Conservation (phyloP, 2,113 vertebrate species). For the Trichechus manatus region DNA sequence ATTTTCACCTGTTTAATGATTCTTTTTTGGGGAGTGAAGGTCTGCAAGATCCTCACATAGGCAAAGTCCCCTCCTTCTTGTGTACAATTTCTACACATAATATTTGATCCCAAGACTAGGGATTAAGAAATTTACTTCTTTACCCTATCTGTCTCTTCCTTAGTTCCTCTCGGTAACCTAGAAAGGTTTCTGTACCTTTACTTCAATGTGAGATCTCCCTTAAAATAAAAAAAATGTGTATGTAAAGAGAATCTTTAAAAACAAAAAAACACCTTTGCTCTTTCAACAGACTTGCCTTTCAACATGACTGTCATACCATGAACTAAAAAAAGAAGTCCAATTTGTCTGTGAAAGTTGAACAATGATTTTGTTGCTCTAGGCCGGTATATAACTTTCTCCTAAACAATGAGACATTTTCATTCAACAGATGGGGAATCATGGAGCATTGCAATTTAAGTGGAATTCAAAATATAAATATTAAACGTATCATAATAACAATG, state of each 20-base stretch:
- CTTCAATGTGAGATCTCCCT: not conserved
- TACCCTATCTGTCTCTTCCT: not conserved
- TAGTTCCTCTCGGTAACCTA: not conserved
- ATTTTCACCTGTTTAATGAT: not conserved
- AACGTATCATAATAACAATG: slow-evolving; percentile 13
- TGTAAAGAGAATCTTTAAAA: not conserved
- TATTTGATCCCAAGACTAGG: not conserved
- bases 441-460: not conserved
- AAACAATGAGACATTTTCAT: slow-evolving; percentile 20
- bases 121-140: not conserved
- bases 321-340: not conserved
- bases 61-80: not conserved
- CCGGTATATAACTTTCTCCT: not conserved
- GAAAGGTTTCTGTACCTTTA: not conserved
- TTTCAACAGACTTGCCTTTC: slow-evolving; percentile 16
- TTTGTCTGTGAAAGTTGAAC: not conserved
- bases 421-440: not conserved
- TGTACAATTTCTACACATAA: not conserved
- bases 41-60: not conserved
- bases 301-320: not conserved
- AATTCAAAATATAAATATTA: slow-evolving; percentile 59
- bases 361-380: not conserved
- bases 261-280: not conserved
- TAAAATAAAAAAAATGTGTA: not conserved
- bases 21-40: not conserved